These are phyloP conservation scores for Sylvia atricapilla DNA, from an alignment of 2,113 vertebrate species.

Conservation along the genomic window DNA sequence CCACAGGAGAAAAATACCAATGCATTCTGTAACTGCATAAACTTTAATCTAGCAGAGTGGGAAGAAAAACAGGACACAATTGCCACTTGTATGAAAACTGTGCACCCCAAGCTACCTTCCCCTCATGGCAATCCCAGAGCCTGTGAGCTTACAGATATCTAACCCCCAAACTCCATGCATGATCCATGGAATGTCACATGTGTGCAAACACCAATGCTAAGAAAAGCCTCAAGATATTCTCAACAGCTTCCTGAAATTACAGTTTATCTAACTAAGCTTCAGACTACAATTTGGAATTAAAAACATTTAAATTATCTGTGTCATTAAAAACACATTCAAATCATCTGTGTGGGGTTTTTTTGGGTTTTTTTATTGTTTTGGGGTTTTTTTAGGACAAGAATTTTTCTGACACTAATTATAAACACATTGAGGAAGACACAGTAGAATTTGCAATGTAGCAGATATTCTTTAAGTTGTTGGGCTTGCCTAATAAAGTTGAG, in stretches of 20 bases:
- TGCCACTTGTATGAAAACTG: background rate
- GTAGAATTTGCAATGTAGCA: background rate
- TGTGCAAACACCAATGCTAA: background rate
- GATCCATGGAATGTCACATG: background rate
- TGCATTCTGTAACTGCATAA: background rate
- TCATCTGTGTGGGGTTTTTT: background rate
- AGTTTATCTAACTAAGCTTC: background rate
- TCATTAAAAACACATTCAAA: background rate
- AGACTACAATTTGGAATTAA: background rate
- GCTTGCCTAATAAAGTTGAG: background rate
- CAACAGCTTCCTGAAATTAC: background rate
- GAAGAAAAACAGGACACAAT: background rate
- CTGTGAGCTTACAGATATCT: background rate
- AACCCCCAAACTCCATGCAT: rapidly evolving
- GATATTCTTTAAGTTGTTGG: background rate
- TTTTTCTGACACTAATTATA: background rate
- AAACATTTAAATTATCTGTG: background rate
- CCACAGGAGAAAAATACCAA: background rate
- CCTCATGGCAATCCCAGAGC: background rate
- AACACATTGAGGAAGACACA: background rate
- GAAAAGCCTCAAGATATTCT: background rate
- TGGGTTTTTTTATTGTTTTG: too few relatives aligned
- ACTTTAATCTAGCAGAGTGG: background rate
- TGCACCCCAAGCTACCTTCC: background rate
- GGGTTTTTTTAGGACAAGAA: background rate